phyloP scores from a whole-genome alignment of 2,888 invertebrate species.

The Asteroscopus sphinx region DNA sequence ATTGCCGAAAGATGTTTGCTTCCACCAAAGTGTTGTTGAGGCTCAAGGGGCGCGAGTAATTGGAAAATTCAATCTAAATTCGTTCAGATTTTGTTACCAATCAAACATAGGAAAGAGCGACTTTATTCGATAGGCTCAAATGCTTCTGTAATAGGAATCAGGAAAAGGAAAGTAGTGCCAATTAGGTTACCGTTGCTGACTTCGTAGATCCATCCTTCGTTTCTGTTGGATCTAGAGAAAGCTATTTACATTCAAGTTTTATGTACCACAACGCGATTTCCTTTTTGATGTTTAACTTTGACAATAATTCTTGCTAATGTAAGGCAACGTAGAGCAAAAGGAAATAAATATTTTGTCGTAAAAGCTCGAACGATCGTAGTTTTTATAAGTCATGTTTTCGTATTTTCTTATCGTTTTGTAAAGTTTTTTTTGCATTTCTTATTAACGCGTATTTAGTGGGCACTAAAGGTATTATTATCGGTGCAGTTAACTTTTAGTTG shows the following conservation, averaged over 20 bases:
- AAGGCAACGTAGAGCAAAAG: slow-evolving; percentile 28
- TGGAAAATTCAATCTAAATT: slow-evolving; percentile 76
- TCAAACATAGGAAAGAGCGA: slow-evolving; percentile 38
- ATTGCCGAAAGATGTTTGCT: slow-evolving; percentile 78
- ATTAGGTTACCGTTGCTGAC: slow-evolving; percentile 52
- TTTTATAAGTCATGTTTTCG: slow-evolving; percentile 27
- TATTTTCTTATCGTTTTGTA: slow-evolving; percentile 8
- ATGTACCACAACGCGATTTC: slow-evolving; percentile 28
- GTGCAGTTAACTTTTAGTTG: slow-evolving; percentile 9
- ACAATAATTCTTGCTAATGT: slow-evolving; percentile 51
- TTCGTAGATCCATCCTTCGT: slow-evolving; percentile 13
- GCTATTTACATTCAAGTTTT: slow-evolving; percentile 31
- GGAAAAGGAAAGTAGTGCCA: slow-evolving; percentile 32
- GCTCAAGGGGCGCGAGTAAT: slow-evolving; percentile 67
- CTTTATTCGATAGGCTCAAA: slow-evolving; percentile 48
- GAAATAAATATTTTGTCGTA: slow-evolving; percentile 52
- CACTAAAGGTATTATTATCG: slow-evolving; percentile 11
- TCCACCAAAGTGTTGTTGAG: slow-evolving; percentile 67
- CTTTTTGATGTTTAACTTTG: slow-evolving; percentile 49
- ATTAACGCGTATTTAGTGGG: slow-evolving; percentile 15
- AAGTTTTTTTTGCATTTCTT: slow-evolving; percentile 12
- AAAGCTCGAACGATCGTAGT: slow-evolving; percentile 40
- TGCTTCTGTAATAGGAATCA: slow-evolving; percentile 39
- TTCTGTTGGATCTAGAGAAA: slow-evolving; percentile 9
- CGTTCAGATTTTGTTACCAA: slow-evolving; percentile 64